Evolutionary conservation across 2,113 vertebrate genomes (phyloP).

Genomic region (Oceanites oceanicus): DNA sequence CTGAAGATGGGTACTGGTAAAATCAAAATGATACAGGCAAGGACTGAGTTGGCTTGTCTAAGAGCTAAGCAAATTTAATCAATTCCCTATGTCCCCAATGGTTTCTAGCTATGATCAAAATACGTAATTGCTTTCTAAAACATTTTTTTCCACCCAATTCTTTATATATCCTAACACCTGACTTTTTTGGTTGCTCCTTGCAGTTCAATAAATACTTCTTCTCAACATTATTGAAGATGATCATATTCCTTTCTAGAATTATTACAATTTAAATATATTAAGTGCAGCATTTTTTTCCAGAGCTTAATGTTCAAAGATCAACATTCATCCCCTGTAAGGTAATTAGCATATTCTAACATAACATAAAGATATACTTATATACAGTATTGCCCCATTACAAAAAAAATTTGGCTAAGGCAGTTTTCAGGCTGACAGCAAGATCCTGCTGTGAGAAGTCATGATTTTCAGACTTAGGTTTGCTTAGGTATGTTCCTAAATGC

Average conservation of each 20-base stretch:
- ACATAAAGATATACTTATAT: background rate
- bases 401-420: background rate
- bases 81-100: background rate
- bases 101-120: background rate
- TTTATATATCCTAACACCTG: background rate
- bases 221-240: background rate
- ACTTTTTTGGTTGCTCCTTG: background rate
- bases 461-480: background rate
- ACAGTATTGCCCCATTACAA: background rate
- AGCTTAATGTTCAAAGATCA: background rate
- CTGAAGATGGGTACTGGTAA: background rate
- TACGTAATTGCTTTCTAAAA: background rate
- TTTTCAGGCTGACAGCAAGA: background rate
- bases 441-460: background rate
- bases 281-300: background rate
- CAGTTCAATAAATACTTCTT: background rate
- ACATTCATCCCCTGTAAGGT: background rate
- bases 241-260: background rate
- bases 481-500: background rate
- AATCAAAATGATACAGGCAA: background rate
- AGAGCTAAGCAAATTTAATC: background rate
- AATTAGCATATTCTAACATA: background rate
- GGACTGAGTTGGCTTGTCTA: background rate
- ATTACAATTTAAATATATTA: background rate
- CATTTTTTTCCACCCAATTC: background rate